Base-by-base conservation (phyloP, 2,888 invertebrate species). In the Aphidius colemani region DNA sequence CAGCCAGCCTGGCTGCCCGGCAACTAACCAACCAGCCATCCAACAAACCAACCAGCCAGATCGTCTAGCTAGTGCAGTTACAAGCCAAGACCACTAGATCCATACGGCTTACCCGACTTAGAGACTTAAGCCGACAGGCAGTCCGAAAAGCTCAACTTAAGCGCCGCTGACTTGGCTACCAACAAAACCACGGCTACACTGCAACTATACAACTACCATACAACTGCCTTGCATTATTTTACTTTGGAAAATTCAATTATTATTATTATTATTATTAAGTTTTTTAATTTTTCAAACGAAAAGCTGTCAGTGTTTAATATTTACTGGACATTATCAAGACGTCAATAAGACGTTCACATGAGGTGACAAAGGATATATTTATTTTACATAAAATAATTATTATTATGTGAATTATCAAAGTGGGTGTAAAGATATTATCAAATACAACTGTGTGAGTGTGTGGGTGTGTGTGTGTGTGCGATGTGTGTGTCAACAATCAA, bases 131-230 rank as follows among this genome's bases (percentile, higher is more conserved):
- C 79, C 79, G 75, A 72, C 77, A 76, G 77, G 76, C 79, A 76
- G 79, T 79, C 79, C 80, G 77, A 78, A 76, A 78, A 78, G 78
- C 78, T 79, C 79, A 78, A 77, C 74, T 73, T 77, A 80, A 80
- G 78, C 79, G 67, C 70, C 72, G 72, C 71, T 74, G 73, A 73
- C 75, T 78, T 74, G 73, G 75, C 72, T 73, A 73, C 72, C 66
- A 60, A 66, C 30, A 30, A 30, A 30, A 30, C 30, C 67, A 70
- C 69, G 71, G 70, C 71, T 70, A 70, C 70, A 53, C 61, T 58
- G 58, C 61, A 58, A 65, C 61, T 57, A n/a, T n/a, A 45, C 50
- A 61, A 71, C 74, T 71, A 72, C 66, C 65, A 61, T 66, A 18
- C 60, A 59, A 45, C 49, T n/a, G 9, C 63, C 50, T 43, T 50